These are phyloP conservation scores for Arnoldichthys spilopterus DNA, from an alignment of 2,797 vertebrate species.

Conservation along the genomic window DNA sequence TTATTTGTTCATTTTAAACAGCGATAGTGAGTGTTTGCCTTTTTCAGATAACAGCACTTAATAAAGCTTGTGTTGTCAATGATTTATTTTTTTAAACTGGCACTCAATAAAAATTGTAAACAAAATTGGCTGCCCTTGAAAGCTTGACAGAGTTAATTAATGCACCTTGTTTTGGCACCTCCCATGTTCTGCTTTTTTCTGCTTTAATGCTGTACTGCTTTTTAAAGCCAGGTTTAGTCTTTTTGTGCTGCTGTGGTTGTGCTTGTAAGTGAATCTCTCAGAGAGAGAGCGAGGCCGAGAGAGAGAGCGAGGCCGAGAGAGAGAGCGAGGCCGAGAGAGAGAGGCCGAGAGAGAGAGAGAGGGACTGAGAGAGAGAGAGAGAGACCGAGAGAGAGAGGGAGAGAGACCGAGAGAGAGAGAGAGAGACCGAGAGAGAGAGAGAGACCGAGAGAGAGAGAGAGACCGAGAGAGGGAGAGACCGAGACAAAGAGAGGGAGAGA, in stretches of 20 bases:
- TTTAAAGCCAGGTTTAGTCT: constrained; percentile 2
- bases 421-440: too few relatives aligned
- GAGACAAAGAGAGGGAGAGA: too few relatives aligned
- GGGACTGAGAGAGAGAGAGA: too few relatives aligned
- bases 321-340: too few relatives aligned
- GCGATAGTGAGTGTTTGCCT: constrained; percentile 68
- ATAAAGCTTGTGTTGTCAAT: constrained; percentile 63
- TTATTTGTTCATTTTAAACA: constrained; percentile 66
- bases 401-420: too few relatives aligned
- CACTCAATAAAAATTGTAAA: constrained; percentile 46
- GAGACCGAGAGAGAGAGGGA: too few relatives aligned
- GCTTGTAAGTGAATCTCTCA: neutral
- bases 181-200: constrained; percentile 25
- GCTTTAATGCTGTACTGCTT: constrained; percentile 16
- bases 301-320: too few relatives aligned
- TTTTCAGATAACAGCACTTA: constrained; percentile 73
- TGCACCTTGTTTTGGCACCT: constrained; percentile 29
- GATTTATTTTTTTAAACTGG: neutral
- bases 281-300: too few relatives aligned
- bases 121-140: constrained; percentile 66
- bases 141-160: constrained; percentile 60
- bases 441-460: too few relatives aligned
- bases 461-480: too few relatives aligned
- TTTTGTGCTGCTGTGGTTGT: neutral
- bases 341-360: too few relatives aligned